Evolutionary conservation across 2,113 vertebrate genomes (phyloP), one percentile per base, ranked within the genome.

Genomic region (Coreoperca whiteheadi): DNA sequence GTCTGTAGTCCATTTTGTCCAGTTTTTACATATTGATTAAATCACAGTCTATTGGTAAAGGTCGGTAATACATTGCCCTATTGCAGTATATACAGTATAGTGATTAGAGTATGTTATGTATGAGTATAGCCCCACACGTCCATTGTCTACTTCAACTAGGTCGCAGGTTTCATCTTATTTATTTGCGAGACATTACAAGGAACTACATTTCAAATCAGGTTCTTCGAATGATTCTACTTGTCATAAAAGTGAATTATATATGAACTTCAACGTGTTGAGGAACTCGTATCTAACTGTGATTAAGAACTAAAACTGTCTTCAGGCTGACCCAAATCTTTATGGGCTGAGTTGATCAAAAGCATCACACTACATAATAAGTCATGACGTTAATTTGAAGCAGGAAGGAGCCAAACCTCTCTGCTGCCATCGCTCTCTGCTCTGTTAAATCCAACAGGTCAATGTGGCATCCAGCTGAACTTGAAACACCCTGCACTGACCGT

Each of bases 391-490:
- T 50, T 15, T 28, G 37, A 61, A 9, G 34, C 11, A 51, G 12
- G 4, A 41, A 72, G 51, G 48, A 67, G 32, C 57, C 23, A 20
- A 53, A 50, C 46, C 43, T 18, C 30, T n/a, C 20, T 3, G 41
- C 75, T 39, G 39, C 48, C 74, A 30, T 30, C 4, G 4, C 57
- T n/a, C 41, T 21, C 34, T 53, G 25, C 30, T 61, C 30, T 39
- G 43, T 41, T 41, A 1, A 51, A 61, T 18, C 23, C 39, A 43
- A 18, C 8, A 5, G 67, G 51, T 63, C 37, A 70, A 79, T 39
- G 59, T 82, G 87, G 78, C 74, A 21, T 86, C 67, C 82, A 83
- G 67, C 74, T 91, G 81, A 85, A 83, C 59, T 50, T 10, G 77
- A 81, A 87, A 57, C 23, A 4, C 37, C 61, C 73, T 0, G 64